A percentile compares a stretch with the other conserved stretches of the same genome.
Conservation (phyloP, 2,888 invertebrate species). For the Eretmocerus hayati region DNA sequence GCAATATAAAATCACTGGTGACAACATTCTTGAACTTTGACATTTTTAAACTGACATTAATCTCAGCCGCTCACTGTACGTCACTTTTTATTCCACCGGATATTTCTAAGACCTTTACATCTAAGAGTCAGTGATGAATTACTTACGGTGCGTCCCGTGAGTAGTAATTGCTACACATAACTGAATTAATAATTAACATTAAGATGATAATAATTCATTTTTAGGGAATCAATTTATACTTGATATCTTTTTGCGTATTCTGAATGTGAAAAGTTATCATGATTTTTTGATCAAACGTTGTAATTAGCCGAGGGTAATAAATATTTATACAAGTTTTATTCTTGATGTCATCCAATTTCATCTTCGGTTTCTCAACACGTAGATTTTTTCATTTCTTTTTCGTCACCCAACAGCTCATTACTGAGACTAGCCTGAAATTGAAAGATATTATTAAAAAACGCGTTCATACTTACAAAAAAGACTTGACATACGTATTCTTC, state of each 20-base stretch:
- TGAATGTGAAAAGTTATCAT: constrained; percentile 16
- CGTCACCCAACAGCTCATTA: constrained; percentile 13
- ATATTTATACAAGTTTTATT: constrained; percentile 14
- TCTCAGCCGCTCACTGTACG: too few species aligned
- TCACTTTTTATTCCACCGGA: too few species aligned
- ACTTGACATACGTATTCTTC: constrained; percentile 41
- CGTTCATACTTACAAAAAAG: too few species aligned
- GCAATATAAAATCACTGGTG: too few species aligned
- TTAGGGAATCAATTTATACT: constrained; percentile 15
- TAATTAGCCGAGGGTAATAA: constrained; percentile 21
- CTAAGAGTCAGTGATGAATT: constrained; percentile 10
- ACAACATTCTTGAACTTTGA: too few species aligned
- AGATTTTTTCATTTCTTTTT: constrained; percentile 9
- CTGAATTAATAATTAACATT: constrained; percentile 10
- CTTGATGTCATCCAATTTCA: constrained; percentile 5
- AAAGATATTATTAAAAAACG: neutral
- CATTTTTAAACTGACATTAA: too few species aligned
- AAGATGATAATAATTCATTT: constrained; percentile 14
- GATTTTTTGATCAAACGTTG: constrained; percentile 18
- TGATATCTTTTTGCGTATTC: constrained; percentile 16
- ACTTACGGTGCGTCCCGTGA: neutral
- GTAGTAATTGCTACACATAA: constrained; percentile 15
- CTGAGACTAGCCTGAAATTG: constrained; percentile 19
- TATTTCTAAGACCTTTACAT: too few species aligned
- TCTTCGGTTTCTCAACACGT: too few species aligned